A percentile compares a stretch with the other conserved stretches of the same genome.
Conservation (phyloP, 2,797 vertebrate genomes). For the Gastrophryne carolinensis region DNA sequence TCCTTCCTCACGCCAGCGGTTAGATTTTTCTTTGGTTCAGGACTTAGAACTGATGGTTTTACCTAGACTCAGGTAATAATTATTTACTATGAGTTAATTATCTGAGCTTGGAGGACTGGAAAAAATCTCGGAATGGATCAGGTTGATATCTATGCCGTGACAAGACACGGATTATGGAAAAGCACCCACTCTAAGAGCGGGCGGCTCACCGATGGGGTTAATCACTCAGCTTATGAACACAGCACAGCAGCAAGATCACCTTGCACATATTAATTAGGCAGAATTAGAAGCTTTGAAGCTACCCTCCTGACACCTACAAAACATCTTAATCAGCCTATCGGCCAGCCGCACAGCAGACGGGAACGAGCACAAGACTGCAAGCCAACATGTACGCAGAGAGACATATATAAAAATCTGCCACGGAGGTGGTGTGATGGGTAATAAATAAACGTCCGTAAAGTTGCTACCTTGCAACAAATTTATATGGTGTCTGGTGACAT, state of each 20-base stretch:
- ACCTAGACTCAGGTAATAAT: too few relatives aligned
- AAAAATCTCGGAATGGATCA: too few relatives aligned
- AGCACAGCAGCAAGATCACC: neutral
- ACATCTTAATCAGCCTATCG: neutral
- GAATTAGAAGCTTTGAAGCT: constrained; percentile 10
- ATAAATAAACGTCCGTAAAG: neutral
- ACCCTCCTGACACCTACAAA: constrained; percentile 14
- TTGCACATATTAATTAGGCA: constrained; percentile 19
- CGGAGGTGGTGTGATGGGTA: neutral
- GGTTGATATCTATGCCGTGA: too few relatives aligned
- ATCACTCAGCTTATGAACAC: neutral
- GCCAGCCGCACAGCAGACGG: neutral
- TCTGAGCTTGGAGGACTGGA: too few relatives aligned
- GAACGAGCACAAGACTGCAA: constrained; percentile 6
- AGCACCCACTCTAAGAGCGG: neutral
- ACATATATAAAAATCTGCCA: neutral
- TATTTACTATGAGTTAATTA: too few relatives aligned
- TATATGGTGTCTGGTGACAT: neutral
- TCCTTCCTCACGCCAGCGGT: too few relatives aligned
- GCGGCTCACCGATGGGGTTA: neutral
- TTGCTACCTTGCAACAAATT: neutral
- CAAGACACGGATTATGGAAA: neutral
- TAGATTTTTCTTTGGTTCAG: too few relatives aligned
- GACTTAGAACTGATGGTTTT: too few relatives aligned
- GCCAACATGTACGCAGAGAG: neutral